These are phyloP conservation scores for Tapirus indicus DNA, from an alignment of 2,797 vertebrate genomes.

Conservation along the genomic window DNA sequence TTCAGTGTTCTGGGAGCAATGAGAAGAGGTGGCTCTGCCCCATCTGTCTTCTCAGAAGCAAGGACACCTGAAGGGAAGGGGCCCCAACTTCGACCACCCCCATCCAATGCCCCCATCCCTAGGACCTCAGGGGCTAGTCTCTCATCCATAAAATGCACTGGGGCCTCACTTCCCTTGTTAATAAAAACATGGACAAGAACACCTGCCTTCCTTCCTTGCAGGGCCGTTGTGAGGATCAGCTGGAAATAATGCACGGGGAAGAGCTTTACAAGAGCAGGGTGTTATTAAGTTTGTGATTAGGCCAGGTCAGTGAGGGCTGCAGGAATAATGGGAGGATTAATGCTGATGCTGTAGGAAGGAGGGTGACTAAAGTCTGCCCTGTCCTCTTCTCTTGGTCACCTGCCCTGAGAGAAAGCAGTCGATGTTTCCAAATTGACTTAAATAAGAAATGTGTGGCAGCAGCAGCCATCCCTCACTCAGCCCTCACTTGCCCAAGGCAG, in stretches of 20 bases:
- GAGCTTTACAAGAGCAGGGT: neutral
- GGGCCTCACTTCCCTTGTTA: neutral
- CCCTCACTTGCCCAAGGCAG: slow-evolving; percentile 65
- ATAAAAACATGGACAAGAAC: neutral
- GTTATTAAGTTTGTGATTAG: slow-evolving; percentile 68
- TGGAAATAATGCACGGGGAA: neutral
- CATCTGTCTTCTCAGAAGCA: neutral
- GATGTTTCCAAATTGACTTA: slow-evolving; percentile 66
- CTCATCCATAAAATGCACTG: neutral
- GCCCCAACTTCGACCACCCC: neutral
- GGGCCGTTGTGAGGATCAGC: slow-evolving; percentile 20
- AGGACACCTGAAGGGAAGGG: neutral
- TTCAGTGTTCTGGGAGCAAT: neutral
- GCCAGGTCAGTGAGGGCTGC: slow-evolving; percentile 53
- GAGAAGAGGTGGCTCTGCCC: neutral
- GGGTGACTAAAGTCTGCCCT: neutral
- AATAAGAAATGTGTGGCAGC: slow-evolving; percentile 61
- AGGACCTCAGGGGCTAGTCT: neutral
- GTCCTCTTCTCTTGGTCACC: slow-evolving; percentile 1
- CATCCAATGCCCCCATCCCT: neutral
- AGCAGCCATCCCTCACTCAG: slow-evolving; percentile 59
- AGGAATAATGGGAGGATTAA: slow-evolving; percentile 64
- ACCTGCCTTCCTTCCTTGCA: neutral
- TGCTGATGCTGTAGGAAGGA: neutral
- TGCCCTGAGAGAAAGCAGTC: slow-evolving; percentile 48